Conservation (phyloP, 2,797 vertebrate genomes). For the Euphonia xanthogaster region DNA sequence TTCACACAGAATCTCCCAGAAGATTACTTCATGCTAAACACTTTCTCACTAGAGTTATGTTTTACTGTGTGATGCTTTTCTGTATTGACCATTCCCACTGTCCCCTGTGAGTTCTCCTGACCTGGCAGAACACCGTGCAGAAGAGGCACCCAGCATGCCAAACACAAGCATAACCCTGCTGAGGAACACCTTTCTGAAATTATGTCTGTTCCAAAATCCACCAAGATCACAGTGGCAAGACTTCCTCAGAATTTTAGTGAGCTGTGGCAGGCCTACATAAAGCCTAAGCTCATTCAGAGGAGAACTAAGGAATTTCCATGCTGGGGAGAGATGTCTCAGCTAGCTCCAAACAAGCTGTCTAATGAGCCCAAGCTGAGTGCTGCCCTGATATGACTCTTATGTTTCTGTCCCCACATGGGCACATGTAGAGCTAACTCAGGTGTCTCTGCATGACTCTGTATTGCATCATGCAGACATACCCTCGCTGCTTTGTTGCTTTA, state of each 20-base stretch:
- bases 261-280: not conserved
- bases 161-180: not conserved
- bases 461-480: not conserved
- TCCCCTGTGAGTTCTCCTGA: not conserved
- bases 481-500: not conserved
- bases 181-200: not conserved
- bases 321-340: not conserved
- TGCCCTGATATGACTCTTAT: not conserved
- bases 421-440: not conserved
- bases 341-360: constrained; percentile 1
- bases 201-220: not conserved
- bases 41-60: not conserved
- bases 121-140: not conserved
- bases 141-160: accelerated
- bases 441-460: not conserved
- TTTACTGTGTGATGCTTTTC: not conserved
- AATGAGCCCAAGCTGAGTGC: constrained; percentile 15
- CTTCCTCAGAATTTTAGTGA: not conserved
- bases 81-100: not conserved
- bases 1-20: not conserved
- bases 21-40: not conserved
- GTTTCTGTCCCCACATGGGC: not conserved
- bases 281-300: not conserved
- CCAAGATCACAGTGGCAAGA: not conserved
- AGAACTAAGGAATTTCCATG: not conserved